Evolutionary conservation across 2,888 invertebrate species (phyloP).

Genomic region (Mycalesis mineus): DNA sequence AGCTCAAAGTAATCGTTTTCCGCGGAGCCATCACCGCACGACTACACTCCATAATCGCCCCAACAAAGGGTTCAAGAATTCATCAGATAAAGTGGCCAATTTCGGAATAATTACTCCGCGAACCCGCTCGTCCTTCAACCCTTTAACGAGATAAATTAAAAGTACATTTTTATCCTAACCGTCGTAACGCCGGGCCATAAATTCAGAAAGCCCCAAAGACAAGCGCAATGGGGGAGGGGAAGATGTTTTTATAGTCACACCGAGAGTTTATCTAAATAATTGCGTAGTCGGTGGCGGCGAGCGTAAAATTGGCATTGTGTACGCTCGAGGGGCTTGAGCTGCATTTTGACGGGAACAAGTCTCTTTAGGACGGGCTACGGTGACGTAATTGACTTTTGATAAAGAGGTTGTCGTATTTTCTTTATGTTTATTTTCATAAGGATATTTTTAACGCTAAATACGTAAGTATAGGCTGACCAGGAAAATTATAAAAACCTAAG

Average conservation of each 20-base stretch:
- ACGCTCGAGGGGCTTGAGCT: slow-evolving; percentile 36
- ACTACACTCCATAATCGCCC: slow-evolving; percentile 67
- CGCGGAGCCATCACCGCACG: slow-evolving; percentile 63
- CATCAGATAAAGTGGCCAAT: slow-evolving; percentile 78
- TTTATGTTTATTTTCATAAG: too few relatives aligned
- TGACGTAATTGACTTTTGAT: slow-evolving; percentile 32
- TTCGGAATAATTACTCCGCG: slow-evolving; percentile 76
- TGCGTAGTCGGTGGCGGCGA: slow-evolving; percentile 75
- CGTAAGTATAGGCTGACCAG: too few relatives aligned
- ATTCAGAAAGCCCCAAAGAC: slow-evolving; percentile 77
- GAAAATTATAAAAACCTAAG: too few relatives aligned
- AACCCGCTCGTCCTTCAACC: slow-evolving; percentile 75
- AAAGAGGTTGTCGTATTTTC: slow-evolving; percentile 14
- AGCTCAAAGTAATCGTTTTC: slow-evolving; percentile 67
- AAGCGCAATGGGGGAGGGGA: slow-evolving; percentile 65
- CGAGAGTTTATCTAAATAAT: slow-evolving; percentile 79
- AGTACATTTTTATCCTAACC: slow-evolving; percentile 77
- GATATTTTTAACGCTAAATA: too few relatives aligned
- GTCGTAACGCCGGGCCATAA: slow-evolving; percentile 71
- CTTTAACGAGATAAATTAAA: slow-evolving; percentile 79
- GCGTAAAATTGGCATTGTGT: slow-evolving; percentile 75
- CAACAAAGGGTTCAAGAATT: slow-evolving; percentile 67
- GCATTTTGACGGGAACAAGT: slow-evolving; percentile 35
- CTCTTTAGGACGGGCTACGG: slow-evolving; percentile 27
- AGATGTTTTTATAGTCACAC: slow-evolving; percentile 77